These are phyloP conservation scores for Cheirogaleus medius DNA, from an alignment of 2,113 vertebrate genomes.

Conservation along the genomic window DNA sequence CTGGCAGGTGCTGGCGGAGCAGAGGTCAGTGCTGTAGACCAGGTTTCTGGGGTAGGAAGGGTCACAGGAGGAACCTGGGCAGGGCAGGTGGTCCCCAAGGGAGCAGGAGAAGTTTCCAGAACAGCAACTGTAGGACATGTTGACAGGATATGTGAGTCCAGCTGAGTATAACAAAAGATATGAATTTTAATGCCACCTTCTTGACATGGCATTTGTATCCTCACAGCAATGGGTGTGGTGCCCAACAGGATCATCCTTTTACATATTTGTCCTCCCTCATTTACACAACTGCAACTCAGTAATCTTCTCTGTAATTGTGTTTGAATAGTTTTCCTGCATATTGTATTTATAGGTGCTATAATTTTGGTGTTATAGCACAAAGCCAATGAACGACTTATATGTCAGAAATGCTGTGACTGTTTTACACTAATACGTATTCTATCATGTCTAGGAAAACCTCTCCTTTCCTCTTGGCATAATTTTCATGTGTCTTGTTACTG, in stretches of 20 bases:
- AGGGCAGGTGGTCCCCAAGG: background rate
- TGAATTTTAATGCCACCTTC: background rate
- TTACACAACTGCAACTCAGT: background rate
- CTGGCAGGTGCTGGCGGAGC: background rate
- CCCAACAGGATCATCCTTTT: background rate
- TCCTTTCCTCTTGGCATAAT: background rate
- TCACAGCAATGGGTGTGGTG: conserved; percentile 22
- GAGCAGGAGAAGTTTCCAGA: conserved; percentile 18
- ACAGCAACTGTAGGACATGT: background rate
- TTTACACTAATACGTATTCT: background rate
- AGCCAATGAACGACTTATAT: background rate
- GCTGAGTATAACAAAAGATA: background rate
- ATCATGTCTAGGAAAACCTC: background rate
- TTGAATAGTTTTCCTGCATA: background rate
- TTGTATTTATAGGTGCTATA: conserved; percentile 3
- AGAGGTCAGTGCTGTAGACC: background rate
- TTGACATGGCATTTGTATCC: background rate
- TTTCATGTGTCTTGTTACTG: background rate
- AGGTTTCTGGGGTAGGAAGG: conserved; percentile 35
- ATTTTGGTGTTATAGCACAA: background rate
- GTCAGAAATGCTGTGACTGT: background rate
- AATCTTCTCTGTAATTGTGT: conserved; percentile 5
- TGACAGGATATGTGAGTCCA: background rate
- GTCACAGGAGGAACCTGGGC: background rate
- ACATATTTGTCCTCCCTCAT: background rate